Conservation (phyloP, 1,140 invertebrate genomes). For the Carcinoscorpius rotundicauda region DNA sequence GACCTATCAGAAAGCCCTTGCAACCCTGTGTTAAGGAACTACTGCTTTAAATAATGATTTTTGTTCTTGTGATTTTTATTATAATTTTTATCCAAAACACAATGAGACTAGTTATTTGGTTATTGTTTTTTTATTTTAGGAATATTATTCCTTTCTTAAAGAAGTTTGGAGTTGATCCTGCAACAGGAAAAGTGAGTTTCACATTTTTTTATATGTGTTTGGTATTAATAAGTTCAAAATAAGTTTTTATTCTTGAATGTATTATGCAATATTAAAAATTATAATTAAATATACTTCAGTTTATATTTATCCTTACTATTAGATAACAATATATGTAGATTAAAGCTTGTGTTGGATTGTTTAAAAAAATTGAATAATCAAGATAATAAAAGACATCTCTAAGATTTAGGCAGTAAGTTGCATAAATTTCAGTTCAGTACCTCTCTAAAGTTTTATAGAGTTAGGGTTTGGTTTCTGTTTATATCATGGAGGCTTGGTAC, state of each 20-base stretch:
- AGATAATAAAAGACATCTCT: too few species aligned
- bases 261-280: background rate
- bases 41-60: too few species aligned
- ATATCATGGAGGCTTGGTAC: too few species aligned
- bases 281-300: background rate
- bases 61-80: too few species aligned
- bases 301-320: background rate
- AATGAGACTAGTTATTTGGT: constrained; percentile 1
- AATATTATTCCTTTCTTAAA: constrained; percentile 80
- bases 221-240: background rate
- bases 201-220: background rate
- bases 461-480: too few species aligned
- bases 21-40: too few species aligned
- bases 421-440: too few species aligned
- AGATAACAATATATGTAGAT: background rate
- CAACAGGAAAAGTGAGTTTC: constrained; percentile 65
- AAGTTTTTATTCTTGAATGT: background rate
- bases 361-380: too few species aligned
- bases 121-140: constrained; percentile 28
- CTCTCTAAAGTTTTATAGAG: too few species aligned
- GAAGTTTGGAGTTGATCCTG: constrained; percentile 87
- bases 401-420: too few species aligned
- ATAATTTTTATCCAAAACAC: background rate
- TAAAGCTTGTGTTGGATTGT: too few species aligned
- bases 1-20: too few species aligned